phyloP scores from a whole-genome alignment of 2,888 invertebrate species.

The Gisinianus flammeolus region DNA sequence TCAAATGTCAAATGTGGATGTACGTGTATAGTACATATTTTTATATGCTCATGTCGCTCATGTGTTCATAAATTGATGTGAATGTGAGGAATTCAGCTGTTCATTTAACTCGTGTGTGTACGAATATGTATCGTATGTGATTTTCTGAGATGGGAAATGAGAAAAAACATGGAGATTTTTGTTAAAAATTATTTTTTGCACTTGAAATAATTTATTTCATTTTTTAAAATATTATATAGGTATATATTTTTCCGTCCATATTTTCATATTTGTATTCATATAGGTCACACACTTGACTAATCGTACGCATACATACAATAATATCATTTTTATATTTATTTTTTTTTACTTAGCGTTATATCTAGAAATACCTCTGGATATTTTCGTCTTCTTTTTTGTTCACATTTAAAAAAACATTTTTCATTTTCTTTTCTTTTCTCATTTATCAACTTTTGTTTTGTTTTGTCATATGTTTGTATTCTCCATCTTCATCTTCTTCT shows the following conservation, averaged over 20 bases:
- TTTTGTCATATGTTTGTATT: neutral
- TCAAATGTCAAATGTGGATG: neutral
- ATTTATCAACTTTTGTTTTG: too few relatives aligned
- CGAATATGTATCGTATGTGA: neutral
- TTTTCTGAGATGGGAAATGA: neutral
- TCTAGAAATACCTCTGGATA: neutral
- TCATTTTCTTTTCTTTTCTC: neutral
- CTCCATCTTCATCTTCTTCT: too few relatives aligned
- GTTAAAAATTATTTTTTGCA: neutral
- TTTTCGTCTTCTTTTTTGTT: neutral
- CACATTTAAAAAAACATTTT: neutral
- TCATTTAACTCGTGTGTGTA: neutral
- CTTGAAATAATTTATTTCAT: neutral
- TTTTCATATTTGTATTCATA: neutral
- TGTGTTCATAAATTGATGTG: neutral
- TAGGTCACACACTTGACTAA: constrained; percentile 21
- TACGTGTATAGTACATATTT: neutral
- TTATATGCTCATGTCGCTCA: too few relatives aligned
- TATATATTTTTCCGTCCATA: neutral
- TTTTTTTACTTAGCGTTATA: neutral
- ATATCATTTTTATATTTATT: neutral
- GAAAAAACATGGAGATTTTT: neutral
- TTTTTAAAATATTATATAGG: constrained; percentile 9
- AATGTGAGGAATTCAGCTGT: neutral
- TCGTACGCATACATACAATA: neutral